Evolutionary conservation across 92 coral and sea anemone genomes (phyloP).

Genomic region (Palythoa caribaeorum): DNA sequence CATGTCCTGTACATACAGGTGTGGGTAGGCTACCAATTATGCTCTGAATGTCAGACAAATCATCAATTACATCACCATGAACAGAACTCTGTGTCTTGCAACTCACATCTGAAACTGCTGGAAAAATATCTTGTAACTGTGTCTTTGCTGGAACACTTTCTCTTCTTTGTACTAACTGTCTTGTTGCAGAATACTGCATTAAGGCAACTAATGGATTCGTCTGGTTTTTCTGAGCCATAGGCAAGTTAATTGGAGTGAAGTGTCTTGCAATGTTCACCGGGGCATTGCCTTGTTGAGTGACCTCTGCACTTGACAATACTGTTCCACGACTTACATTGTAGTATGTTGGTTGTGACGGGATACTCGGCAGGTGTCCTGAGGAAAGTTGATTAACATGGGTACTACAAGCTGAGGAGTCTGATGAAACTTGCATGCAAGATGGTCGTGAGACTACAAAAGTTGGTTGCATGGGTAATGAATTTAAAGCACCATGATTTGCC

Average conservation of each 20-base stretch:
- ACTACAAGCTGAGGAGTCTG: background rate
- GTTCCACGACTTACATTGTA: background rate
- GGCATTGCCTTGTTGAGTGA: background rate
- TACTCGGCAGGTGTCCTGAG: background rate
- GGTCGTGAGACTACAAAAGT: background rate
- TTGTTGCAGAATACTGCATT: constrained; percentile 1
- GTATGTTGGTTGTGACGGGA: background rate
- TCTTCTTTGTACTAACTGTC: background rate
- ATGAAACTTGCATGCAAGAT: constrained; percentile 36
- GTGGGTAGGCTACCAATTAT: constrained; percentile 26
- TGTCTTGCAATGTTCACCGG: constrained; percentile 21
- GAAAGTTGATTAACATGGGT: background rate
- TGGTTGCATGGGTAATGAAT: background rate
- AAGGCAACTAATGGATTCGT: background rate
- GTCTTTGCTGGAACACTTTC: background rate
- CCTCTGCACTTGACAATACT: background rate
- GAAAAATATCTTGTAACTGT: background rate
- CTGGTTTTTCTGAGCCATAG: background rate
- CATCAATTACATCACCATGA: constrained; percentile 16
- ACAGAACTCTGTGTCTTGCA: background rate
- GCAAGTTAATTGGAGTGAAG: constrained; percentile 22
- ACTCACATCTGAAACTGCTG: constrained; percentile 1
- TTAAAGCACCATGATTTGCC: background rate
- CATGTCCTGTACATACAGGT: background rate
- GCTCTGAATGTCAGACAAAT: constrained; percentile 30